phyloP scores from a whole-genome alignment of 2,888 invertebrate species.

The Macrophya alboannulata region DNA sequence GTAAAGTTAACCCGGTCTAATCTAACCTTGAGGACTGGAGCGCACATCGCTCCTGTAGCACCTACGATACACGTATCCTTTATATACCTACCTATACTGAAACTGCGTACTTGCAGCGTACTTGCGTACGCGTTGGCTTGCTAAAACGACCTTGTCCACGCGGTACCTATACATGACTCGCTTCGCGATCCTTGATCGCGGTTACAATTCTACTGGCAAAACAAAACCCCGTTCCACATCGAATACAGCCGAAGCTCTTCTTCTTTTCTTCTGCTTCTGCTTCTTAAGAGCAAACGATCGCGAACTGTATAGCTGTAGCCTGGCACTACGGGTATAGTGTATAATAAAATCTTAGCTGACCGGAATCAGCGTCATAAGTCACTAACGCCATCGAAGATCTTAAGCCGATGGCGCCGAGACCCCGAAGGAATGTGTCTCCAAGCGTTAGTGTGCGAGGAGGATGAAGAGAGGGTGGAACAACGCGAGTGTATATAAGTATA shows the following conservation, averaged over 20 bases:
- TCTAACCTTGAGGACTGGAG: constrained; percentile 52
- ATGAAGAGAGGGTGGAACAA: not conserved
- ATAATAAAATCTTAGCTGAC: constrained; percentile 42
- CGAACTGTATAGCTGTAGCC: not conserved
- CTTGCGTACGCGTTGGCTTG: constrained; percentile 45
- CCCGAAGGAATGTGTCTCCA: constrained; percentile 47
- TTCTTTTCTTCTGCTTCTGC: not conserved
- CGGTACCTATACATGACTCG: not conserved
- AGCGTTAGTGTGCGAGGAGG: not conserved
- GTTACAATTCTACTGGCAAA: constrained; percentile 23
- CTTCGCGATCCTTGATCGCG: constrained; percentile 29
- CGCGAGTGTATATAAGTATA: not conserved
- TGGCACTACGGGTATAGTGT: not conserved
- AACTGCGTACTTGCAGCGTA: not conserved
- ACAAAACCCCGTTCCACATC: constrained; percentile 5
- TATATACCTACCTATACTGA: not conserved
- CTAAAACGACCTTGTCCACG: constrained; percentile 35
- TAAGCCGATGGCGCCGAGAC: constrained; percentile 49
- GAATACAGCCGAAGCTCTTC: not conserved
- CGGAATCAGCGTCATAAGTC: constrained; percentile 53
- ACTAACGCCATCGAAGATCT: constrained; percentile 54
- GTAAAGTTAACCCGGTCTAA: constrained; percentile 49
- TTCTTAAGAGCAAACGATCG: not conserved
- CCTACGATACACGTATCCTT: not conserved
- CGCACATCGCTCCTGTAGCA: constrained; percentile 22